Conservation (phyloP, 1,140 invertebrate genomes). For the Plectrocnemia conspersa region DNA sequence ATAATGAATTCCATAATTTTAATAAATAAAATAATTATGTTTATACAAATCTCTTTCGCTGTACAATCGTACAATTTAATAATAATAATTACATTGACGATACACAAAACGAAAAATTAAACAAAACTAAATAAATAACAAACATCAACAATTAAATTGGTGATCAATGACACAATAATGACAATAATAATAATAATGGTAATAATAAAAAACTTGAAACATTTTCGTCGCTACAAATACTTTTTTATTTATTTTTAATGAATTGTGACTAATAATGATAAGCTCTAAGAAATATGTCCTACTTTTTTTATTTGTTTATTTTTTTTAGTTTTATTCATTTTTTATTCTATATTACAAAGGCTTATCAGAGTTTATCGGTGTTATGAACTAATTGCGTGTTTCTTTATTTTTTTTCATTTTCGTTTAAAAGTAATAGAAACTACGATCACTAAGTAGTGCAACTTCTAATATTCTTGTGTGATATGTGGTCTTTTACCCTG, state of each 20-base stretch:
- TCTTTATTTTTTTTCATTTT: conserved; percentile 19
- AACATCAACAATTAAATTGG: too few relatives aligned
- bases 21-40: conserved; percentile 33
- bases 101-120: too few relatives aligned
- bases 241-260: conserved; percentile 11
- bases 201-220: background rate
- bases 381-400: conserved; percentile 27
- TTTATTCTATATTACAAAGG: conserved; percentile 26
- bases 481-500: conserved; percentile 36
- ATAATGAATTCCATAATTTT: conserved; percentile 36
- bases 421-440: conserved; percentile 26
- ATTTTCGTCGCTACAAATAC: background rate
- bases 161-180: background rate
- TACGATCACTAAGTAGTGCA: conserved; percentile 28
- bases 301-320: conserved; percentile 18
- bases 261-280: conserved; percentile 26
- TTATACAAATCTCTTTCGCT: conserved; percentile 27
- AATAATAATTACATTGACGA: conserved; percentile 9
- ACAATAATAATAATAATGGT: background rate
- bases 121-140: too few relatives aligned
- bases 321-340: conserved; percentile 12
- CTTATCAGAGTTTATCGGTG: conserved; percentile 20
- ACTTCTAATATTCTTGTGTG: conserved; percentile 34
- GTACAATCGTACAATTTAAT: conserved; percentile 22
- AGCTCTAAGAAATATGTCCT: conserved; percentile 30